Evolutionary conservation across 1,140 invertebrate species (phyloP).

Genomic region (Patella vulgata): DNA sequence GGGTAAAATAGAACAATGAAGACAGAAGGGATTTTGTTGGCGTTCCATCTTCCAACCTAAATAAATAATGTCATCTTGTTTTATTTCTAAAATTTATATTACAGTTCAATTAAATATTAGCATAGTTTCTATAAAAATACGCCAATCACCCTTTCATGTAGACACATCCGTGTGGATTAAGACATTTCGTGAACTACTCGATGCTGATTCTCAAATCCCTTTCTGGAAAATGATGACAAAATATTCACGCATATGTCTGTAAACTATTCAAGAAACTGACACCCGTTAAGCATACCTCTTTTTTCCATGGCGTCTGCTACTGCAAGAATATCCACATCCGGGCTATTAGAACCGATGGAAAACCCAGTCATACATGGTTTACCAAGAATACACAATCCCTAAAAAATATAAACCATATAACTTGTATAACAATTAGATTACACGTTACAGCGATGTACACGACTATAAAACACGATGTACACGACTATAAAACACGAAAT

Average conservation of each 20-base stretch:
- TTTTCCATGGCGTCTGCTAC: slow-evolving; percentile 61
- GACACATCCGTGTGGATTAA: background rate
- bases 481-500: too few relatives aligned
- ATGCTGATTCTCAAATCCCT: too few relatives aligned
- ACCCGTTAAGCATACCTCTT: slow-evolving; percentile 51
- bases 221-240: too few relatives aligned
- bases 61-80: too few relatives aligned
- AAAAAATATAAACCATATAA: slow-evolving; percentile 2
- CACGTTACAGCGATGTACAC: too few relatives aligned
- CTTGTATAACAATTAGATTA: too few relatives aligned
- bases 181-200: background rate
- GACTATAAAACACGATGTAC: too few relatives aligned
- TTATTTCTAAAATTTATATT: background rate
- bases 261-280: too few relatives aligned
- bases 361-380: slow-evolving; percentile 58
- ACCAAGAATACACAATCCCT: slow-evolving; percentile 54
- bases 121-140: too few relatives aligned
- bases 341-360: slow-evolving; percentile 45
- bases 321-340: slow-evolving; percentile 55
- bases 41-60: slow-evolving; percentile 60
- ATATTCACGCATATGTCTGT: too few relatives aligned
- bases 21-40: slow-evolving; percentile 50
- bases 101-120: background rate
- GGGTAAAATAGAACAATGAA: slow-evolving; percentile 60
- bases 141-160: background rate